Base-by-base conservation (phyloP, 1,140 invertebrate species). In the Drosophila insularis region DNA sequence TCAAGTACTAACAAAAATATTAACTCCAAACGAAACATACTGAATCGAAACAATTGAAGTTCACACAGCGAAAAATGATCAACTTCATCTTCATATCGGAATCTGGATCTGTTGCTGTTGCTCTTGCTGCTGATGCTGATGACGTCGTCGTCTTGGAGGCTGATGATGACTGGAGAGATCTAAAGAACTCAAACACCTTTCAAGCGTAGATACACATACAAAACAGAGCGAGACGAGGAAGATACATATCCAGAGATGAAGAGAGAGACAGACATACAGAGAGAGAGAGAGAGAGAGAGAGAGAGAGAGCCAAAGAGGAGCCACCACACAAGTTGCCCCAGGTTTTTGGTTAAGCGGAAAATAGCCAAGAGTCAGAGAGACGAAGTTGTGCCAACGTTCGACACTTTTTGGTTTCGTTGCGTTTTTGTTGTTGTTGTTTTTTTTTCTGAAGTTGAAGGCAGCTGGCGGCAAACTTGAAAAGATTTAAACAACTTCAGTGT, bases 101-200 rank as follows among this genome's bases (percentile, higher is more conserved):
- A 76, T 75, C 62, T 68, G 64, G 65, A 63, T 67, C 68, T 78
- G 74, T 39, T 77, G 63, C 73, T 64, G 55, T 56, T 53, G 63
- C 53, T 66, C 54, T 43, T 60, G 65, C 66, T 75, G 72, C 72
- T 74, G 72, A 74, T 75, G 72, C 72, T 74, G 72, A 74, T 74
- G 72, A 75, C 75, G 73, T 76, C 75, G 73, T 74, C 73, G 73
- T 75, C 71, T 73, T 31, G 35, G 60, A 37, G 68, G 74, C 74
- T 74, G 78, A 74, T 76, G 82, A 87, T 87, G 82, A 87, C 82
- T 87, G 75, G 75, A 87, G 82, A 87, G 82, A 87, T 87, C 82
- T 89, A 87, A 87, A 87, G 82, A 87, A 89, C 82, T 87, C 82
- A 87, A 87, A 87, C 82, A 87, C 82, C 79, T 87, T 87, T 87